A percentile compares a stretch with the other conserved stretches of the same genome.
These are phyloP conservation scores for Augiades crinisus DNA, from an alignment of 2,888 invertebrate genomes.

Conservation along the genomic window DNA sequence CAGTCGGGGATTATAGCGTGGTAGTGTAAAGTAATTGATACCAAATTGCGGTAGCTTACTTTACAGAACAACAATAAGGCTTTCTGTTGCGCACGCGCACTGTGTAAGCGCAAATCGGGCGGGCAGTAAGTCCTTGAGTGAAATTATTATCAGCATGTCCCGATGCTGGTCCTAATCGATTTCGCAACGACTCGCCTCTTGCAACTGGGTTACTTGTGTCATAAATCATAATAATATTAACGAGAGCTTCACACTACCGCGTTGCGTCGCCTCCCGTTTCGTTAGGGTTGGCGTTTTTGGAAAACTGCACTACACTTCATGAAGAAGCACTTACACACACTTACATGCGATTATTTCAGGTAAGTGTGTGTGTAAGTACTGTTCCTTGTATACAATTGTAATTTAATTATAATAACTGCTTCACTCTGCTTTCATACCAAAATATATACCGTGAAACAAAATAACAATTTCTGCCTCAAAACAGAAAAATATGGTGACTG, in stretches of 20 bases:
- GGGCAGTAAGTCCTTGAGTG: conserved; percentile 24
- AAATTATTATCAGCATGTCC: conserved; percentile 42
- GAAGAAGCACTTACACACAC: too few species aligned
- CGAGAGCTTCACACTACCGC: conserved; percentile 42
- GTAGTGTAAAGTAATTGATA: background rate
- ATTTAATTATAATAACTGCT: too few species aligned
- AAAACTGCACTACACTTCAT: background rate
- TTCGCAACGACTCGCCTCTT: conserved; percentile 46
- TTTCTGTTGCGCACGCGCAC: background rate
- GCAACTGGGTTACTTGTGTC: conserved; percentile 60
- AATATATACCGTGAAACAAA: too few species aligned
- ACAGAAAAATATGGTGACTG: too few species aligned
- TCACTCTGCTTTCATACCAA: too few species aligned
- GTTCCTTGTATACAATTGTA: too few species aligned
- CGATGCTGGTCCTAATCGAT: conserved; percentile 52
- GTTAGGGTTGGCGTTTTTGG: conserved; percentile 14
- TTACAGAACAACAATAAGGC: background rate
- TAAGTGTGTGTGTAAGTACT: too few species aligned
- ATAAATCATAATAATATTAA: conserved; percentile 68
- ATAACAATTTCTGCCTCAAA: too few species aligned
- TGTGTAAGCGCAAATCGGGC: conserved; percentile 8
- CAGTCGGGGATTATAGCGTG: too few species aligned
- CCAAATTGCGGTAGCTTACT: background rate
- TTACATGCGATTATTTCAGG: too few species aligned
- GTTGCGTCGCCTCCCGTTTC: conserved; percentile 24